phyloP scores from a whole-genome alignment of 2,888 invertebrate genomes.

The Trichogramma dendrolimi region DNA sequence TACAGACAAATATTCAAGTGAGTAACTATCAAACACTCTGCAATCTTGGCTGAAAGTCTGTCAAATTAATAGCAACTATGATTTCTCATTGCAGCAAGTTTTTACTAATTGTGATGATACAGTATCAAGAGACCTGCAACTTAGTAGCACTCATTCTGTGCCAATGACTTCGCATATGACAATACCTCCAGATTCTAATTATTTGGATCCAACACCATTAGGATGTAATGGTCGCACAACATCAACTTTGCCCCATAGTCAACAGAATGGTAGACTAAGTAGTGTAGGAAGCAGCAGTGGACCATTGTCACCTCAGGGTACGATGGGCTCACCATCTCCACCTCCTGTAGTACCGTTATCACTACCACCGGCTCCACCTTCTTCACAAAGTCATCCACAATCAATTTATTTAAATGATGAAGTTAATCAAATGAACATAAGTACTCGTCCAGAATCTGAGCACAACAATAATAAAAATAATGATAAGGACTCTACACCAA shows the following conservation, averaged over 20 bases:
- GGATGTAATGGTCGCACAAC: constrained; percentile 39
- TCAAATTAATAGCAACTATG: neutral
- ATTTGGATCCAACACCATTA: constrained; percentile 53
- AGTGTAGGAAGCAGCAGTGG: constrained; percentile 52
- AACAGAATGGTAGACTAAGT: constrained; percentile 47
- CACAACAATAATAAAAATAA: constrained; percentile 56
- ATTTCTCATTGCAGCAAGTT: constrained; percentile 35
- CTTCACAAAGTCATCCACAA: constrained; percentile 49
- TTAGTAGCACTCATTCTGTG: constrained; percentile 44
- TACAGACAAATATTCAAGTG: constrained; percentile 80
- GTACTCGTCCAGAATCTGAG: constrained; percentile 44
- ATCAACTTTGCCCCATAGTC: constrained; percentile 42
- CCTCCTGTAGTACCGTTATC: constrained; percentile 42
- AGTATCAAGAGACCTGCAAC: constrained; percentile 47
- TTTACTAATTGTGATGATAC: constrained; percentile 49
- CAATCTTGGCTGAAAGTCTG: neutral
- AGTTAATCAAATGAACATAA: constrained; percentile 39
- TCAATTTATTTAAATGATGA: constrained; percentile 48
- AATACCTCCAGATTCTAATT: constrained; percentile 52
- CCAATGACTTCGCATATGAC: constrained; percentile 51
- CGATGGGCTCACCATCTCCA: constrained; percentile 50
- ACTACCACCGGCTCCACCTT: constrained; percentile 43
- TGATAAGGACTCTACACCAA: constrained; percentile 38
- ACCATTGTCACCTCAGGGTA: constrained; percentile 51
- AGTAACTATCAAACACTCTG: neutral